phyloP scores from a whole-genome alignment of 2,113 vertebrate genomes.

The Entelurus aequoreus region DNA sequence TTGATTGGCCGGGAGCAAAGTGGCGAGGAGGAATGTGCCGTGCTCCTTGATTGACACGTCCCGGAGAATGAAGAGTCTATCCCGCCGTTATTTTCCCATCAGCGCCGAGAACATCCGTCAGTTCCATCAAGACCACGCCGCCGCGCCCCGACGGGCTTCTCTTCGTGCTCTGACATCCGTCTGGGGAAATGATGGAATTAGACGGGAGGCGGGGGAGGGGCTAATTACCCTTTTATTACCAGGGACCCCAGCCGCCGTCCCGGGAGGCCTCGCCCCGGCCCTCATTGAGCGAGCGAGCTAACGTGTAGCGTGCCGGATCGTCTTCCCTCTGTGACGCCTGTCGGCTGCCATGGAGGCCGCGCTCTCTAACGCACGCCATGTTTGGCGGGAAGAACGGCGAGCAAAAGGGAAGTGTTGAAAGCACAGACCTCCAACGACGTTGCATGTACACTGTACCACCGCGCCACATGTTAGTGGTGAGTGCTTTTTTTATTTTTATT shows the following conservation, averaged over 20 bases:
- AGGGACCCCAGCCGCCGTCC: slow-evolving; percentile 39
- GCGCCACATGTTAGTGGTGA: too few species aligned
- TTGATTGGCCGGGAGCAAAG: too few species aligned
- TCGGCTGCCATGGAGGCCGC: slow-evolving; percentile 3
- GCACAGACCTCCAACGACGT: too few species aligned
- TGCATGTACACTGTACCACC: too few species aligned
- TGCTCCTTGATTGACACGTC: slow-evolving; percentile 52
- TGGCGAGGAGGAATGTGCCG: background rate
- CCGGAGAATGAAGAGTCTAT: slow-evolving; percentile 36
- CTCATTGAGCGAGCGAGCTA: slow-evolving; percentile 44
- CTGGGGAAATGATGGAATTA: slow-evolving; percentile 61
- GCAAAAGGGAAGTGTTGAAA: too few species aligned
- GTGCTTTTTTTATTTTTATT: too few species aligned
- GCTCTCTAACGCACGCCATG: background rate
- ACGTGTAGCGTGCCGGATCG: slow-evolving; percentile 43
- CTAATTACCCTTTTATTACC: slow-evolving; percentile 68
- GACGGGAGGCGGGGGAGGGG: slow-evolving; percentile 37
- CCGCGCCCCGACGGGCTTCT: slow-evolving; percentile 54
- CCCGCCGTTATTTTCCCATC: slow-evolving; percentile 59
- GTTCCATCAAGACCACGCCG: slow-evolving; percentile 58
- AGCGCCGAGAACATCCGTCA: slow-evolving; percentile 61
- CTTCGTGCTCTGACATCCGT: slow-evolving; percentile 49
- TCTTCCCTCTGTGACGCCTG: slow-evolving; percentile 10
- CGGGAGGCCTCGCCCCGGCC: slow-evolving; percentile 50
- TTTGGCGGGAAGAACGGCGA: too few species aligned